phyloP scores from a whole-genome alignment of 2,797 vertebrate genomes.

The Sebastolobus alascanus region DNA sequence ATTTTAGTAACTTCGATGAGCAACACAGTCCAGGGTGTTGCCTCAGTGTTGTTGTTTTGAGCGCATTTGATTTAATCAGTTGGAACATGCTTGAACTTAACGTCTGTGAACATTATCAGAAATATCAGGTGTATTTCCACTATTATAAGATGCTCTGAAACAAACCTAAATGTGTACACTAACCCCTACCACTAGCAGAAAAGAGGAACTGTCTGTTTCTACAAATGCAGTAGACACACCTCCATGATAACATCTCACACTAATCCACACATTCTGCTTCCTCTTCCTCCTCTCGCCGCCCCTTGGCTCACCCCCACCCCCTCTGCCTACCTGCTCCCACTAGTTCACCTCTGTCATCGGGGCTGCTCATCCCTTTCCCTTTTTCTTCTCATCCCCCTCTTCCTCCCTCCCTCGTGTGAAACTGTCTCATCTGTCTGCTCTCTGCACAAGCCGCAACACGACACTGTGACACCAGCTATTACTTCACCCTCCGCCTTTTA shows the following conservation, averaged over 20 bases:
- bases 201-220: conserved; percentile 46
- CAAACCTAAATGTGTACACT: background rate
- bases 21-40: conserved; percentile 44
- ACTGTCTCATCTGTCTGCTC: conserved; percentile 73
- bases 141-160: background rate
- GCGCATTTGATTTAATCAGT: conserved; percentile 5
- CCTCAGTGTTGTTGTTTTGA: conserved; percentile 42
- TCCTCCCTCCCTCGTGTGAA: conserved; percentile 79
- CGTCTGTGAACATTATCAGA: background rate
- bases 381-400: conserved; percentile 21
- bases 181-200: background rate
- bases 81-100: conserved; percentile 9
- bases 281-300: background rate
- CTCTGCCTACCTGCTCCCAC: conserved; percentile 8
- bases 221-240: conserved; percentile 6
- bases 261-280: conserved; percentile 25
- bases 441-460: conserved; percentile 83
- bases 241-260: conserved; percentile 31
- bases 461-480: conserved; percentile 79
- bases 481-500: conserved; percentile 82
- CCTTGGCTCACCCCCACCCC: background rate
- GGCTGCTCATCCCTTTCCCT: conserved; percentile 40
- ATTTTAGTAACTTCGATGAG: conserved; percentile 16
- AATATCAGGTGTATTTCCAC: background rate
- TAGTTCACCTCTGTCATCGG: background rate